Conservation (phyloP, 2,888 invertebrate genomes). For the Pristionchus entomophagus region DNA sequence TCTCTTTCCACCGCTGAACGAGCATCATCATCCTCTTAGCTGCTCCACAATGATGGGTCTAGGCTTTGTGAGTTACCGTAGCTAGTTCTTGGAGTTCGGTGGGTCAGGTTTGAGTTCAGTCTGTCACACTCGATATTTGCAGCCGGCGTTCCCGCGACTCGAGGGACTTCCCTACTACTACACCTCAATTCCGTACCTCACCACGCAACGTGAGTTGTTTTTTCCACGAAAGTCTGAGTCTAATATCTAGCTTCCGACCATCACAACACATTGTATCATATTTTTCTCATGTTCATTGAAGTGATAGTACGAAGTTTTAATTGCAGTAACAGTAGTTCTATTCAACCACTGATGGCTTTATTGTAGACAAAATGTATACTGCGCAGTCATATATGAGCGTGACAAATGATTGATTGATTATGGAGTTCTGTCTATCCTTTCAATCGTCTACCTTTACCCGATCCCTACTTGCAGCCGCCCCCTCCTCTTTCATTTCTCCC, state of each 20-base stretch:
- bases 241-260: too few relatives aligned
- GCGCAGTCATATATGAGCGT: too few relatives aligned
- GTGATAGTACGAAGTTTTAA: neutral
- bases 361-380: too few relatives aligned
- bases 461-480: neutral
- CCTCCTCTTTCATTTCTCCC: neutral
- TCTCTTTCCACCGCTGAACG: neutral
- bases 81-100: neutral
- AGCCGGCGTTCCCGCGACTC: neutral
- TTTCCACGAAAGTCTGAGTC: too few relatives aligned
- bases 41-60: neutral
- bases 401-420: too few relatives aligned
- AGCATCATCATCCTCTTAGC: neutral
- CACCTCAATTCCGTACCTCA: neutral
- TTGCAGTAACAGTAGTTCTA: neutral
- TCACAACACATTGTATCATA: too few relatives aligned
- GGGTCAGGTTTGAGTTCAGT: neutral
- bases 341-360: too few relatives aligned
- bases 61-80: conserved; percentile 8
- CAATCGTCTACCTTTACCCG: too few relatives aligned
- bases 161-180: neutral
- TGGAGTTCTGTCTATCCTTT: too few relatives aligned
- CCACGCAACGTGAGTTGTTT: neutral
- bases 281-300: too few relatives aligned
- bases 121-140: neutral